Conservation (phyloP, 1,140 invertebrate genomes). For the Xylocopa sonorina region DNA sequence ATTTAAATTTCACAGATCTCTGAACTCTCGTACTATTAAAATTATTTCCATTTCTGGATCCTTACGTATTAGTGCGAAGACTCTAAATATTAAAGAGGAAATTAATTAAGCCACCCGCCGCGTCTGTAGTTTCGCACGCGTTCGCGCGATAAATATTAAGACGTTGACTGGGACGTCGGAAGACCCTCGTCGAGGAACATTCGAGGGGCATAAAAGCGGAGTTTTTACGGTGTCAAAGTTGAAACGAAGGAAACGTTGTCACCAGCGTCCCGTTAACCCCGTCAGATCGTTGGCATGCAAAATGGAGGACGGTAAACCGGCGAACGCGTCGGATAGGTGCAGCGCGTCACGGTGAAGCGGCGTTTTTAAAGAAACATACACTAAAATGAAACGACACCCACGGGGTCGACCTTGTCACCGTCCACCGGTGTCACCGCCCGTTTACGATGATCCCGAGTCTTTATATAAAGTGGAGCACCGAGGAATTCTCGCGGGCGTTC, state of each 20-base stretch:
- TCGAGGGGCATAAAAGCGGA: no score
- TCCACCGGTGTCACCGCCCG: slow-evolving; percentile 38
- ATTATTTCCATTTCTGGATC: no score
- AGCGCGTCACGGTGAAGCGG: slow-evolving; percentile 28
- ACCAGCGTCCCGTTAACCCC: neutral
- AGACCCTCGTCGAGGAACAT: no score
- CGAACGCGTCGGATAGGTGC: slow-evolving; percentile 7
- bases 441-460: slow-evolving; percentile 40
- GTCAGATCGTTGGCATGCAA: slow-evolving; percentile 46
- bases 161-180: no score
- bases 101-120: no score
- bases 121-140: no score
- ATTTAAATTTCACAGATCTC: no score
- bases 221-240: neutral
- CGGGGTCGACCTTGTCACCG: slow-evolving; percentile 37
- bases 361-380: slow-evolving; percentile 61
- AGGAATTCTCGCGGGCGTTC: slow-evolving; percentile 5
- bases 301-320: slow-evolving; percentile 43
- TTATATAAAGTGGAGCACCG: neutral
- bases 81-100: no score
- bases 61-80: no score
- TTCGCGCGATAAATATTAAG: no score
- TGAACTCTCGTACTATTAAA: no score
- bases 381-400: slow-evolving; percentile 50
- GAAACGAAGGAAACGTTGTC: neutral